These are phyloP conservation scores for Eupithecia subfuscata DNA, from an alignment of 2,888 invertebrate genomes.

Conservation along the genomic window DNA sequence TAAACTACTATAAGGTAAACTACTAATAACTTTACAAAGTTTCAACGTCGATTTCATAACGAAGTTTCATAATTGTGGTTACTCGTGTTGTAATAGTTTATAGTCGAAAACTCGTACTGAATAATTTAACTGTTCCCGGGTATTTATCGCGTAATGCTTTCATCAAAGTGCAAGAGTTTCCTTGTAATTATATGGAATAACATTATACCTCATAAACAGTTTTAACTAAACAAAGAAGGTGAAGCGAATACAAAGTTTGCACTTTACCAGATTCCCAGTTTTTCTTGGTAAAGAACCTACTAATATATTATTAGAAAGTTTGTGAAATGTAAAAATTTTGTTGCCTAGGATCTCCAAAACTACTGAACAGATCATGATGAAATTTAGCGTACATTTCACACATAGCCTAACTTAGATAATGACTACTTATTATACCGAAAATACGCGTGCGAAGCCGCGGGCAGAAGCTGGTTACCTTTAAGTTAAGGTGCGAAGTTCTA, in stretches of 20 bases:
- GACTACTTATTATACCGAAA: too few relatives aligned
- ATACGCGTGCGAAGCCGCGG: too few relatives aligned
- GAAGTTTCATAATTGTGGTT: constrained; percentile 12
- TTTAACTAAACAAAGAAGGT: not conserved
- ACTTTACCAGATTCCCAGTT: not conserved
- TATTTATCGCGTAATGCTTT: not conserved
- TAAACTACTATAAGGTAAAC: not conserved
- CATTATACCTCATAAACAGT: not conserved
- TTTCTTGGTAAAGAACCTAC: not conserved
- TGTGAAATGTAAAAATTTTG: too few relatives aligned
- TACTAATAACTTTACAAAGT: not conserved
- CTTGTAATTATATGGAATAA: not conserved
- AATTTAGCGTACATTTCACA: too few relatives aligned
- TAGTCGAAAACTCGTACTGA: not conserved
- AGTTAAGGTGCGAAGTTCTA: too few relatives aligned
- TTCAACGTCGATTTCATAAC: constrained; percentile 3
- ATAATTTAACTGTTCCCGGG: not conserved
- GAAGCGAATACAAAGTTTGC: not conserved
- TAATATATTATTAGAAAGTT: too few relatives aligned
- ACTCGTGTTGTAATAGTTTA: not conserved
- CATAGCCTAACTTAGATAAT: too few relatives aligned
- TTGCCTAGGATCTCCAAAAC: too few relatives aligned
- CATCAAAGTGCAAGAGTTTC: not conserved
- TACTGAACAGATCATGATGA: too few relatives aligned
- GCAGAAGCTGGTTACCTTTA: too few relatives aligned